Percentiles rank a stretch among this genome's conserved stretches.
Conservation (phyloP, 2,797 vertebrate genomes). For the Xiphorhynchus erythropygius region DNA sequence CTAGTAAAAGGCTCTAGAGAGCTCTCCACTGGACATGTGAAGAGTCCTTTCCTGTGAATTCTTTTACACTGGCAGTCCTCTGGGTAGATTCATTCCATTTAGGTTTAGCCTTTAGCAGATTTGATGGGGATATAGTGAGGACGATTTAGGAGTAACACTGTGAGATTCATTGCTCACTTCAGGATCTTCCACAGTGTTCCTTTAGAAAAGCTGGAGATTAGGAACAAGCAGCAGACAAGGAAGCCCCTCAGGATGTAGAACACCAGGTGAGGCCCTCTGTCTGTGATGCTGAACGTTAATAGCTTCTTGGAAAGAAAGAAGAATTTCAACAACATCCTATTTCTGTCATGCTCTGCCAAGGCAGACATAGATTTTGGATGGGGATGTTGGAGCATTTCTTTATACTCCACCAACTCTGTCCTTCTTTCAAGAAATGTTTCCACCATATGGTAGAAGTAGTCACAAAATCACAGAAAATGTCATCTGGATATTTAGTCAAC, state of each 20-base stretch:
- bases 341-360: conserved; percentile 48
- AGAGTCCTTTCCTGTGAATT: background rate
- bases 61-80: background rate
- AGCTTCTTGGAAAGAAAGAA: conserved; percentile 28
- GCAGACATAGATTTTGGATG: background rate
- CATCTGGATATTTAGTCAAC: conserved; percentile 43
- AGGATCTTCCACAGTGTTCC: background rate
- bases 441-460: conserved; percentile 27
- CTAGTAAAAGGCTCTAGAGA: background rate
- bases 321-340: conserved; percentile 9
- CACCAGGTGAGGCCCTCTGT: conserved; percentile 9
- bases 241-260: background rate
- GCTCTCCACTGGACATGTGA: background rate
- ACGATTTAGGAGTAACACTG: background rate
- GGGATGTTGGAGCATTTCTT: background rate
- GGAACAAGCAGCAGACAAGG: background rate
- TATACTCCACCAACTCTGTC: conserved; percentile 1
- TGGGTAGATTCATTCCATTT: background rate
- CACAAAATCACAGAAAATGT: conserved; percentile 9
- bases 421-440: conserved; percentile 34
- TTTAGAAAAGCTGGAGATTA: background rate
- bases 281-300: background rate
- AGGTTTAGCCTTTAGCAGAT: background rate
- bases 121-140: background rate
- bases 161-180: background rate